A percentile compares a stretch with the other conserved stretches of the same genome.
Conservation (phyloP, 92 coral and sea anemone species). For the Bergia sp. region DNA sequence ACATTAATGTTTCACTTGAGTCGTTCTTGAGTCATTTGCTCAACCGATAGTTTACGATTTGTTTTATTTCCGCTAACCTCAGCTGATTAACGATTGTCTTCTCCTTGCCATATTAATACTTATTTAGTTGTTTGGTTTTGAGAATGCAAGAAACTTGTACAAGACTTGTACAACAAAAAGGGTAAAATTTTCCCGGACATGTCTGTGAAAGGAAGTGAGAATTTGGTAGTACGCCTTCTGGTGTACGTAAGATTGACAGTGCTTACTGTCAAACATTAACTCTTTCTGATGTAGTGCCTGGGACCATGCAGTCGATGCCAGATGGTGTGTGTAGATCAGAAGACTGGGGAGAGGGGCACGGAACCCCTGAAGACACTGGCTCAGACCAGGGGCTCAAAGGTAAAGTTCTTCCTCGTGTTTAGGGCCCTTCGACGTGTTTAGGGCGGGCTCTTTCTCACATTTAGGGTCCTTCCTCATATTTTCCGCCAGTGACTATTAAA, state of each 20-base stretch:
- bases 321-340: conserved; percentile 92
- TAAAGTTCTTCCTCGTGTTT: conserved; percentile 7
- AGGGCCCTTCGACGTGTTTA: neutral
- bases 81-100: too few relatives aligned
- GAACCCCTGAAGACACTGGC: conserved; percentile 90
- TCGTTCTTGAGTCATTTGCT: too few relatives aligned
- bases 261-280: neutral
- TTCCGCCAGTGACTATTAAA: neutral
- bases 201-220: neutral
- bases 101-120: too few relatives aligned
- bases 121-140: too few relatives aligned
- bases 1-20: too few relatives aligned
- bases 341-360: conserved; percentile 71
- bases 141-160: too few relatives aligned
- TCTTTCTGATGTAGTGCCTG: conserved; percentile 61
- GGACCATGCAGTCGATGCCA: conserved; percentile 92
- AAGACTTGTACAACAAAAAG: neutral
- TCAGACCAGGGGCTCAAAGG: conserved; percentile 77
- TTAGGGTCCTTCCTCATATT: too few relatives aligned
- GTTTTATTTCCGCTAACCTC: too few relatives aligned
- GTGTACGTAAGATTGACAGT: neutral
- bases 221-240: neutral
- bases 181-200: neutral
- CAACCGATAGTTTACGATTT: too few relatives aligned
- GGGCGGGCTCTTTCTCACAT: neutral